phyloP scores from a whole-genome alignment of 2,797 vertebrate species.

The Syncerus caffer region DNA sequence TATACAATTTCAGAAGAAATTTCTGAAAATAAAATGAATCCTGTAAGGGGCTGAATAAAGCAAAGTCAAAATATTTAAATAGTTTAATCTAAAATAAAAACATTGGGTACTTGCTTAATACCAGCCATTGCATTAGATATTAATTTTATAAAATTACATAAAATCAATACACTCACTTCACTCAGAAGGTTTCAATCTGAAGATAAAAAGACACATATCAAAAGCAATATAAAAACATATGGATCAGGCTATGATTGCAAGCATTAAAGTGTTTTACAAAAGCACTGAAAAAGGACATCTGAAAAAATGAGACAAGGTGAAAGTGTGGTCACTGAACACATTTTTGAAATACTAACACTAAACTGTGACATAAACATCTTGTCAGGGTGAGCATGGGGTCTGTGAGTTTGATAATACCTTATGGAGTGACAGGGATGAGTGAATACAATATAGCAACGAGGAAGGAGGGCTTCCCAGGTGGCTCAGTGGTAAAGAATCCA shows the following conservation, averaged over 20 bases:
- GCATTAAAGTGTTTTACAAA: not conserved
- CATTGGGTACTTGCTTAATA: not conserved
- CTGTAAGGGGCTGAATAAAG: not conserved
- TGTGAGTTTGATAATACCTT: rapidly evolving
- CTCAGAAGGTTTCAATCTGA: not conserved
- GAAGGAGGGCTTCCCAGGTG: not conserved
- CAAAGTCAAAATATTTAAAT: not conserved
- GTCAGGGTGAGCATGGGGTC: not conserved
- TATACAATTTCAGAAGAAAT: not conserved
- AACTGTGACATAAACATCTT: not conserved
- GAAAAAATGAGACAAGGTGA: not conserved
- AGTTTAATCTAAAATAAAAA: not conserved
- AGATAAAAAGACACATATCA: not conserved
- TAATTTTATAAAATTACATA: not conserved
- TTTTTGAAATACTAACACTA: not conserved
- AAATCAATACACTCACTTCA: not conserved
- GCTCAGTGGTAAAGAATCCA: not conserved
- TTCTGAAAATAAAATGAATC: not conserved
- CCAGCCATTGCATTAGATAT: not conserved
- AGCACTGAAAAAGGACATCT: not conserved
- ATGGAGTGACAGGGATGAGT: not conserved
- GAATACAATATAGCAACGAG: not conserved
- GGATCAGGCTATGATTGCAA: not conserved
- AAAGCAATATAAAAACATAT: not conserved
- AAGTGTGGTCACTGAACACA: not conserved